A percentile compares a stretch with the other conserved stretches of the same genome.
phyloP scores from a whole-genome alignment of 2,797 vertebrate species.

The Merluccius polli region DNA sequence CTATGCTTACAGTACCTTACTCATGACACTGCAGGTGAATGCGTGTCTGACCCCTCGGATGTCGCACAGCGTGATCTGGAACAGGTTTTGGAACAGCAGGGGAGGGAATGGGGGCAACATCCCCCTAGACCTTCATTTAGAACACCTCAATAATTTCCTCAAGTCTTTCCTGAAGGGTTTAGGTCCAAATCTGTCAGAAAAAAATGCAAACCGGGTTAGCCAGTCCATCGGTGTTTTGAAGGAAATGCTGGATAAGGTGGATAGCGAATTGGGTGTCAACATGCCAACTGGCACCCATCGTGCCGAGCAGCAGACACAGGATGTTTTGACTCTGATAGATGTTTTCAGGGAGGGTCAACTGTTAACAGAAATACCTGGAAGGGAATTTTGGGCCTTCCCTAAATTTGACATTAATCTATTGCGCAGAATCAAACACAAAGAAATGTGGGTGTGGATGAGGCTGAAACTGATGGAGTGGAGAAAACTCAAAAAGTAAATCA shows the following conservation, averaged over 20 bases:
- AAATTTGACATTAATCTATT: neutral
- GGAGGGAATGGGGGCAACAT: neutral
- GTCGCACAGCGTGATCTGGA: conserved; percentile 1
- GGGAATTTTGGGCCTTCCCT: neutral
- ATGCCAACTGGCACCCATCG: neutral
- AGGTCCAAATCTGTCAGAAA: neutral
- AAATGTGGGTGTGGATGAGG: neutral
- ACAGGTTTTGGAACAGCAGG: neutral
- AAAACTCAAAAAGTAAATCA: neutral
- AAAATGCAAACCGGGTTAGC: neutral
- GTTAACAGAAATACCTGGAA: neutral
- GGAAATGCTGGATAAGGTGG: neutral
- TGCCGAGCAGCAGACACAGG: neutral
- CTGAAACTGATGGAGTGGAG: neutral
- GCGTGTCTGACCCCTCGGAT: neutral
- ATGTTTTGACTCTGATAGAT: neutral
- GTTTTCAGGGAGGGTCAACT: neutral
- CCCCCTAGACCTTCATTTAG: neutral
- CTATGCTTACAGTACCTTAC: conserved; percentile 4
- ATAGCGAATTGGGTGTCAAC: neutral
- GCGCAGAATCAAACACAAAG: neutral
- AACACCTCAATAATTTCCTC: neutral
- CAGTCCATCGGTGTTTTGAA: neutral
- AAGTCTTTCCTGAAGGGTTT: neutral
- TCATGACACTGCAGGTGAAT: conserved; percentile 2